A percentile compares a stretch with the other conserved stretches of the same genome.
These are phyloP conservation scores for Pristionchus pacificus DNA, from an alignment of 1,140 invertebrate genomes.

Conservation along the genomic window DNA sequence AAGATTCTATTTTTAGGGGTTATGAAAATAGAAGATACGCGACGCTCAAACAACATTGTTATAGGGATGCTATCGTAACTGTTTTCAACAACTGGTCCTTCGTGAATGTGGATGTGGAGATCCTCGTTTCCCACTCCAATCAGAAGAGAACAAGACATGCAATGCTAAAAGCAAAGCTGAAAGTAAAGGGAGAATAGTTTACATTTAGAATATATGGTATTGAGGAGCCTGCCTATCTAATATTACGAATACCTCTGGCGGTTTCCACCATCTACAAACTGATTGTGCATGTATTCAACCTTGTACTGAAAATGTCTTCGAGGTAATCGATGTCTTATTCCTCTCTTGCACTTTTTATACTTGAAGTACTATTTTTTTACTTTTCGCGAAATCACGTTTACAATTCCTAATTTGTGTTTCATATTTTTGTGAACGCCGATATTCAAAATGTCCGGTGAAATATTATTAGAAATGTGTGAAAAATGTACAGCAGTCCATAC, in stretches of 20 bases:
- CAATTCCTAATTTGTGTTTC: too few species aligned
- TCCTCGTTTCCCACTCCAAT: slow-evolving; percentile 52
- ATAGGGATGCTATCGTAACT: slow-evolving; percentile 56
- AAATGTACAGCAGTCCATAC: too few species aligned
- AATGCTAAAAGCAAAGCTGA: slow-evolving; percentile 43
- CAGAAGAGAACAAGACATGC: slow-evolving; percentile 46
- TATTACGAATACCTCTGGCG: slow-evolving; percentile 47
- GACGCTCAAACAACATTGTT: slow-evolving; percentile 3
- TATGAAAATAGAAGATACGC: too few species aligned
- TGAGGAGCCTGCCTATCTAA: slow-evolving; percentile 46
- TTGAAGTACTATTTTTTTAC: too few species aligned
- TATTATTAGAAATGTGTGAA: too few species aligned
- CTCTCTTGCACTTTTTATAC: too few species aligned
- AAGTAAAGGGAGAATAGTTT: slow-evolving; percentile 26
- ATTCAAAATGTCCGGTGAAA: too few species aligned
- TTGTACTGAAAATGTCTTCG: slow-evolving; percentile 56
- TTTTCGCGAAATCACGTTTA: too few species aligned
- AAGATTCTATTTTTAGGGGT: too few species aligned
- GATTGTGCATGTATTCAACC: slow-evolving; percentile 49
- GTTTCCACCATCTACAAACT: slow-evolving; percentile 54
- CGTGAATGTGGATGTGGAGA: slow-evolving; percentile 51
- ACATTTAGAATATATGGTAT: neutral
- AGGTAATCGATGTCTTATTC: too few species aligned
- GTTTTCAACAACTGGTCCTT: slow-evolving; percentile 46
- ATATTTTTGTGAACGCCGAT: too few species aligned